Evolutionary conservation across 2,113 vertebrate genomes (phyloP).

Genomic region (Actinemys pallida): DNA sequence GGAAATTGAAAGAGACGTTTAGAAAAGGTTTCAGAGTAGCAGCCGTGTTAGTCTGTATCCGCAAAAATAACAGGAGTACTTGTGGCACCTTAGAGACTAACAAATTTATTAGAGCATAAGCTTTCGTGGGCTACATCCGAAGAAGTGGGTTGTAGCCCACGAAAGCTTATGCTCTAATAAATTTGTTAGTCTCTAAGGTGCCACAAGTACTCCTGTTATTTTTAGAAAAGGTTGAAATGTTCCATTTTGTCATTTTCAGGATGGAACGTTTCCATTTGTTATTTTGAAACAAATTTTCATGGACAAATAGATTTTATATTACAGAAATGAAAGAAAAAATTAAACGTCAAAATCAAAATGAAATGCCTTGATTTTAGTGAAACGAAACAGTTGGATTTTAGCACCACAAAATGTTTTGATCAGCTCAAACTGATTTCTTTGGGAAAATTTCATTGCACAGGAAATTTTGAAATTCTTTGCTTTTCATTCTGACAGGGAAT

Average conservation of each 20-base stretch:
- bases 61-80: too few species aligned
- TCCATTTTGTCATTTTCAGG: background rate
- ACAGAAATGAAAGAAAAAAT: background rate
- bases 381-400: background rate
- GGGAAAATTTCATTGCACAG: background rate
- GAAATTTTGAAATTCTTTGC: background rate
- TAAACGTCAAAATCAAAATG: background rate
- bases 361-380: background rate
- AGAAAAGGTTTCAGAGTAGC: background rate
- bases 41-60: too few species aligned
- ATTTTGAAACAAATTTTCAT: background rate
- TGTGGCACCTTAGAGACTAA: too few species aligned
- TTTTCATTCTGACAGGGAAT: background rate
- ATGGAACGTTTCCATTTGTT: conserved; percentile 38
- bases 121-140: too few species aligned
- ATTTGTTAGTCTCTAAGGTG: too few species aligned
- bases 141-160: too few species aligned
- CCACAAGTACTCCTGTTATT: too few species aligned
- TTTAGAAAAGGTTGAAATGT: background rate
- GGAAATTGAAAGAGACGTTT: rapidly evolving
- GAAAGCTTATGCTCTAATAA: too few species aligned
- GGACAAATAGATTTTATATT: conserved; percentile 32
- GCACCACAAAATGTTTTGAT: background rate
- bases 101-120: too few species aligned
- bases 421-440: rapidly evolving